Conservation (phyloP, 2,797 vertebrate genomes). For the Coluber constrictor region DNA sequence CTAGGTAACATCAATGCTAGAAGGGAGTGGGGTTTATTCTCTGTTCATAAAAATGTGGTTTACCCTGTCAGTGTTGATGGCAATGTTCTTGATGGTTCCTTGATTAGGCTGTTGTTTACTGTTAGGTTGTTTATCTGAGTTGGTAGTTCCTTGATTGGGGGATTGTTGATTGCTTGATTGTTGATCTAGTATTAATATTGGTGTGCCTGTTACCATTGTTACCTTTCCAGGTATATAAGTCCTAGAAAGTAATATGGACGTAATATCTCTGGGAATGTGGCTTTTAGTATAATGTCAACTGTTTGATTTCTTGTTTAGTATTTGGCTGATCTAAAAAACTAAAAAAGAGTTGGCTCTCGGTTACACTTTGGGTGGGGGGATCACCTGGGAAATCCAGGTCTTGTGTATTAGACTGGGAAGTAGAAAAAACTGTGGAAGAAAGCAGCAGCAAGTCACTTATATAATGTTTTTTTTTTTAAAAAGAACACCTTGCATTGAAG, state of each 20-base stretch:
- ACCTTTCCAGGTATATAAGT: not conserved
- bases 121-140: not conserved
- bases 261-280: conserved; percentile 16
- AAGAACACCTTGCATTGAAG: not conserved
- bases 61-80: not conserved
- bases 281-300: not conserved
- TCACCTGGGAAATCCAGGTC: not conserved
- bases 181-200: not conserved
- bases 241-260: too few species aligned
- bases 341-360: not conserved
- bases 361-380: not conserved
- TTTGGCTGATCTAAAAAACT: not conserved
- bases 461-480: not conserved
- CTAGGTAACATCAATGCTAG: not conserved
- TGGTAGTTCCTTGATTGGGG: not conserved
- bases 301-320: conserved; percentile 31
- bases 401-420: not conserved
- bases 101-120: not conserved
- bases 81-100: not conserved
- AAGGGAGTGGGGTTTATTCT: not conserved
- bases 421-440: not conserved
- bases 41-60: not conserved
- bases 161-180: not conserved
- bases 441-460: not conserved
- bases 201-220: not conserved